Evolutionary conservation across 2,888 invertebrate genomes (phyloP).

Genomic region (Choristoneura rosaceana): DNA sequence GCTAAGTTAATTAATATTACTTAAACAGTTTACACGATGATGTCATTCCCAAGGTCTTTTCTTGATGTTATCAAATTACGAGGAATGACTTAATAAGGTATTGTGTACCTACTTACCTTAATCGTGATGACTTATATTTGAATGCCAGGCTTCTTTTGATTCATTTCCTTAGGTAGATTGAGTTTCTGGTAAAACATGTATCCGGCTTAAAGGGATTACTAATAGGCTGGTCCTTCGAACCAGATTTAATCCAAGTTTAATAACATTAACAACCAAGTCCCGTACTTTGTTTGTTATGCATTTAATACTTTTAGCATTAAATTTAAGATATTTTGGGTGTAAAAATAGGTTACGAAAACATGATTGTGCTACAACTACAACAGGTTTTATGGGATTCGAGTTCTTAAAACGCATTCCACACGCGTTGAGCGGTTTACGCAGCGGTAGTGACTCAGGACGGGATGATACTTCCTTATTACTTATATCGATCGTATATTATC

Average conservation of each 20-base stretch:
- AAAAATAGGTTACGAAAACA: neutral
- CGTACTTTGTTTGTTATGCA: neutral
- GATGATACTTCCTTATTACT: conserved; percentile 32
- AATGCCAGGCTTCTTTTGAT: neutral
- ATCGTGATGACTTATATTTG: neutral
- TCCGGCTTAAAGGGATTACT: conserved; percentile 9
- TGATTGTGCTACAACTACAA: neutral
- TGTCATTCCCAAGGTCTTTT: conserved; percentile 45
- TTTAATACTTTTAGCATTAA: neutral
- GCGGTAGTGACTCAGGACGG: conserved; percentile 21
- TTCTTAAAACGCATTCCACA: conserved; percentile 16
- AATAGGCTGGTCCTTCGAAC: neutral
- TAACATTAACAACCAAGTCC: neutral
- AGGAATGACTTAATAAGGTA: conserved; percentile 27
- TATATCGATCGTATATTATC: conserved; percentile 2
- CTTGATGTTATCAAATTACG: conserved; percentile 30
- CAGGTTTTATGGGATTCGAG: conserved; percentile 6
- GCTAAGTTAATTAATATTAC: conserved; percentile 29
- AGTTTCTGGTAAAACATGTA: conserved; percentile 10
- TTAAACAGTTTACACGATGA: conserved; percentile 46
- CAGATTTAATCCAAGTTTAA: conserved; percentile 1
- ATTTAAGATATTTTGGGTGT: conserved; percentile 14
- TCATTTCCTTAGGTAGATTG: conserved; percentile 13
- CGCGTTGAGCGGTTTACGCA: neutral
- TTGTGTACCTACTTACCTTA: neutral